Conservation (phyloP, 2,797 vertebrate genomes). For the Tragopan temminckii region DNA sequence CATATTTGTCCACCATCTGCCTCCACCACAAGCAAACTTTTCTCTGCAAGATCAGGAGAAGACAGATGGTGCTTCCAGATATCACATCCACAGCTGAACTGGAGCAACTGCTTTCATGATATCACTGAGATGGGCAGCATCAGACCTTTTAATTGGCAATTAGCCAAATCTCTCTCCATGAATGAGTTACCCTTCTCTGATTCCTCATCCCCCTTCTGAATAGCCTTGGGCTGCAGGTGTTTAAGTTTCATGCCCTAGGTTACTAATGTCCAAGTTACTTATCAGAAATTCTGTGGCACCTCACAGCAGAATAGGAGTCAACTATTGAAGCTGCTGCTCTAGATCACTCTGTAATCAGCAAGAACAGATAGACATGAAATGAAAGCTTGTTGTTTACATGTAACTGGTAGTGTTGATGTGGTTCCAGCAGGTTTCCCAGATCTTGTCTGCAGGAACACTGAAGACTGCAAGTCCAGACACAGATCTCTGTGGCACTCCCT, state of each 20-base stretch:
- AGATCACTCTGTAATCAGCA: background rate
- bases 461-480: background rate
- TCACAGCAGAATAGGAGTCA: background rate
- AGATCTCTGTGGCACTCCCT: background rate
- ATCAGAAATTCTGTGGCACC: background rate
- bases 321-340: background rate
- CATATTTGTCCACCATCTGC: background rate
- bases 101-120: background rate
- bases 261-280: background rate
- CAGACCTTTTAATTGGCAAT: background rate
- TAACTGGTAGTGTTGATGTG: too few species aligned
- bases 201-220: background rate
- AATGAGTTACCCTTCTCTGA: background rate
- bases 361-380: background rate
- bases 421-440: background rate
- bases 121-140: background rate
- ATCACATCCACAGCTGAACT: background rate
- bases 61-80: background rate
- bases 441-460: background rate
- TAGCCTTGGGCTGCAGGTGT: background rate
- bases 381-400: background rate
- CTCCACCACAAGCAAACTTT: background rate
- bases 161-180: background rate
- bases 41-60: background rate
- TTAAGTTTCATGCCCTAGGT: background rate